Conservation (phyloP, 2,113 vertebrate species). For the Grantiella picta region DNA sequence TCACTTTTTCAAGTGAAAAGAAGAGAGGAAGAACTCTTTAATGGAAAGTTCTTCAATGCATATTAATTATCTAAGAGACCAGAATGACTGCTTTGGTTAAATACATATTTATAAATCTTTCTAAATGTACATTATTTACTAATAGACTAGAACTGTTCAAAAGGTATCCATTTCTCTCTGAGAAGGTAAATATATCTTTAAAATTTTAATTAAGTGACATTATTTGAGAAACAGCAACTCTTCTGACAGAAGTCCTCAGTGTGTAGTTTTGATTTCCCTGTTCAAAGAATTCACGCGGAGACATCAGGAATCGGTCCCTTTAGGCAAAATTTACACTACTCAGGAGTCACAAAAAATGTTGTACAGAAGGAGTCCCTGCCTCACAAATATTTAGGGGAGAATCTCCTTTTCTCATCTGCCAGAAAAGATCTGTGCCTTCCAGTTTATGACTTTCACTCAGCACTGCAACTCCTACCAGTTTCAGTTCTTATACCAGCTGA, state of each 20-base stretch:
- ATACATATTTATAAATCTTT: constrained; percentile 70
- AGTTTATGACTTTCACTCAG: not conserved
- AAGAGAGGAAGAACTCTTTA: constrained; percentile 44
- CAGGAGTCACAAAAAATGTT: not conserved
- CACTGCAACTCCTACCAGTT: not conserved
- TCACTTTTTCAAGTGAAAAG: constrained; percentile 10
- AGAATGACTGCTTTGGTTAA: constrained; percentile 44
- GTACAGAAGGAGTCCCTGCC: not conserved
- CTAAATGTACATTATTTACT: constrained; percentile 58
- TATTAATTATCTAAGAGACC: constrained; percentile 68
- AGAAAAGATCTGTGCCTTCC: not conserved
- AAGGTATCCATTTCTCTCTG: constrained; percentile 15
- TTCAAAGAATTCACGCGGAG: not conserved
- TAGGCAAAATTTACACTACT: not conserved
- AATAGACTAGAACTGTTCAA: constrained; percentile 42
- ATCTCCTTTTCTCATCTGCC: not conserved
- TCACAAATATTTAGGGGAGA: not conserved
- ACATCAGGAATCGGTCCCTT: not conserved
- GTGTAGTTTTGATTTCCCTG: not conserved
- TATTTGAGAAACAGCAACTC: not conserved
- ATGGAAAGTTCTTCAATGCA: constrained; percentile 34
- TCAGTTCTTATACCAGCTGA: not conserved
- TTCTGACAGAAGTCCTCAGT: not conserved
- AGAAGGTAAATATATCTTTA: constrained; percentile 56
- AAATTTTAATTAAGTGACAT: constrained; percentile 40